Evolutionary conservation across 2,113 vertebrate species (phyloP).

Genomic region (Petaurus breviceps): DNA sequence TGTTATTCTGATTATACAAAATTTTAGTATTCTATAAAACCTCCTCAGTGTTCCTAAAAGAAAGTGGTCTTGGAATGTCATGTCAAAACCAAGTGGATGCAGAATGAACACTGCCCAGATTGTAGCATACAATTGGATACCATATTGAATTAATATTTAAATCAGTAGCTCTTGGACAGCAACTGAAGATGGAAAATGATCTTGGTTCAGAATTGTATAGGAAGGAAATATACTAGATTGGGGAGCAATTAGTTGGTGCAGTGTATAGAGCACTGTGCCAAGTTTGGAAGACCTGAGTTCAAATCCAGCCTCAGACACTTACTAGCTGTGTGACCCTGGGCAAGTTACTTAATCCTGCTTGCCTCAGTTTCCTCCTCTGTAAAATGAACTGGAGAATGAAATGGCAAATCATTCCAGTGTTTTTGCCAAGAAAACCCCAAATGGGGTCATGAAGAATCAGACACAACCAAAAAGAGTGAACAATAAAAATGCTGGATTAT

Average conservation of each 20-base stretch:
- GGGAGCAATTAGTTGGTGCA: background rate
- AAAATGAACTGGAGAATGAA: background rate
- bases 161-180: background rate
- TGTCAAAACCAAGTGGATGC: background rate
- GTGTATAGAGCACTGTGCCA: background rate
- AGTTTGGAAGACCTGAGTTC: background rate
- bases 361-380: background rate
- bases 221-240: background rate
- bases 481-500: background rate
- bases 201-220: background rate
- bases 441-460: background rate
- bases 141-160: background rate
- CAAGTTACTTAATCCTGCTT: background rate
- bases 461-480: background rate
- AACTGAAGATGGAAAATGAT: background rate
- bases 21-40: background rate
- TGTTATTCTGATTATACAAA: background rate
- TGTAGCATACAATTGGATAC: background rate
- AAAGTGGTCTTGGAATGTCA: background rate
- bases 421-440: background rate
- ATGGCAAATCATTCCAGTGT: background rate
- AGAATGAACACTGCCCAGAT: background rate
- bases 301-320: background rate
- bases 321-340: background rate
- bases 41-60: background rate